Percentiles rank a stretch among this genome's conserved stretches.
Conservation (phyloP, 2,888 invertebrate species). For the Andrena camellia region DNA sequence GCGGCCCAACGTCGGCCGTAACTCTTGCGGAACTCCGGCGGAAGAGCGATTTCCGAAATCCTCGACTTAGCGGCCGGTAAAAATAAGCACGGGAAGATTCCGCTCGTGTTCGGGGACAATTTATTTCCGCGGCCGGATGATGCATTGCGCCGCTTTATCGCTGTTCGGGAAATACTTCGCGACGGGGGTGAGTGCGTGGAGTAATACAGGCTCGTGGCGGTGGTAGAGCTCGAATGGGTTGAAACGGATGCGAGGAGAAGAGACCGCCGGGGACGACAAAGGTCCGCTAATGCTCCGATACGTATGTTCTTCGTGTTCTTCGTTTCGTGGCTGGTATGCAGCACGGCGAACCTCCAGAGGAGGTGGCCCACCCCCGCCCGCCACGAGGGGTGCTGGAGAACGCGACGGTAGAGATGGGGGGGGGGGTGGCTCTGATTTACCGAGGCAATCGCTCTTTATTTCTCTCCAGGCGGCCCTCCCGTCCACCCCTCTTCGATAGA, state of each 20-base stretch:
- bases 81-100: slow-evolving; percentile 71
- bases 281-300: slow-evolving; percentile 83
- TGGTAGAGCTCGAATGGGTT: slow-evolving; percentile 65
- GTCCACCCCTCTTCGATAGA: slow-evolving; percentile 83
- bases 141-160: slow-evolving; percentile 72
- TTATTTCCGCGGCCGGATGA: slow-evolving; percentile 69
- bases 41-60: slow-evolving; percentile 55
- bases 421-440: slow-evolving; percentile 82
- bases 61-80: slow-evolving; percentile 52
- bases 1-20: background rate
- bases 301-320: slow-evolving; percentile 82
- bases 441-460: slow-evolving; percentile 85
- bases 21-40: slow-evolving; percentile 22
- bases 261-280: slow-evolving; percentile 61
- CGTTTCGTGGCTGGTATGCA: slow-evolving; percentile 73
- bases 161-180: slow-evolving; percentile 71
- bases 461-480: slow-evolving; percentile 85
- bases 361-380: slow-evolving; percentile 49
- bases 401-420: slow-evolving; percentile 44
- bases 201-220: slow-evolving; percentile 59
- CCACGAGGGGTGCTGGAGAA: slow-evolving; percentile 39
- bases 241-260: slow-evolving; percentile 60
- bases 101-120: slow-evolving; percentile 68
- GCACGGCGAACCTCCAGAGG: slow-evolving; percentile 64
- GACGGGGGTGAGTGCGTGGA: slow-evolving; percentile 55